These are phyloP conservation scores for Mustela nigripes DNA, from an alignment of 2,113 vertebrate genomes.

Conservation along the genomic window DNA sequence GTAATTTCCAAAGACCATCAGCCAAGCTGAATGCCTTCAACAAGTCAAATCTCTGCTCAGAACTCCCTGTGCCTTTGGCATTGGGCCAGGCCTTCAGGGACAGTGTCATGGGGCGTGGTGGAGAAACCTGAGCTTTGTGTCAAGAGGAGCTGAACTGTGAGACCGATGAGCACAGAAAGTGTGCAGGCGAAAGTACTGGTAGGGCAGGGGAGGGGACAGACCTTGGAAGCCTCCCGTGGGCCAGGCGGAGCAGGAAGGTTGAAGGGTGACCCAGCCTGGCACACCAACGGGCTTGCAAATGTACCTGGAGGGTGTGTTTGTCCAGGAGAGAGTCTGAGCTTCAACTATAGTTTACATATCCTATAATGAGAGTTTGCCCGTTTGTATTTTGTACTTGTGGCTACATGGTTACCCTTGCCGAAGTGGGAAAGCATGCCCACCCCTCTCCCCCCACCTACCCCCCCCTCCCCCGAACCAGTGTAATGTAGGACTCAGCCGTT, in stretches of 20 bases:
- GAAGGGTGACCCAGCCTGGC: background rate
- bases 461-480: conserved; percentile 74
- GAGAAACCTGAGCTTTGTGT: background rate
- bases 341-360: conserved; percentile 5
- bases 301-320: background rate
- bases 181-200: background rate
- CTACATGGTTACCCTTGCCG: conserved; percentile 71
- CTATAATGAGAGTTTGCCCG: conserved; percentile 32
- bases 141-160: background rate
- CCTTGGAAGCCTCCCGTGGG: rapidly evolving
- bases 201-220: background rate
- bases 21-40: background rate
- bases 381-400: conserved; percentile 59
- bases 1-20: background rate
- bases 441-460: background rate
- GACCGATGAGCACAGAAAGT: background rate
- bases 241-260: background rate
- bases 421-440: conserved; percentile 45
- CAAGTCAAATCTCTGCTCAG: background rate
- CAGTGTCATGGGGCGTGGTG: background rate
- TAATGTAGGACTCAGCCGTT: conserved; percentile 82
- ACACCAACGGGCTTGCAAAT: background rate
- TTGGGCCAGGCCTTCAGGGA: background rate
- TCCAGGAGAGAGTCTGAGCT: background rate
- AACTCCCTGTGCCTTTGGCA: rapidly evolving